Conservation (phyloP, 2,113 vertebrate genomes). For the Ondatra zibethicus region DNA sequence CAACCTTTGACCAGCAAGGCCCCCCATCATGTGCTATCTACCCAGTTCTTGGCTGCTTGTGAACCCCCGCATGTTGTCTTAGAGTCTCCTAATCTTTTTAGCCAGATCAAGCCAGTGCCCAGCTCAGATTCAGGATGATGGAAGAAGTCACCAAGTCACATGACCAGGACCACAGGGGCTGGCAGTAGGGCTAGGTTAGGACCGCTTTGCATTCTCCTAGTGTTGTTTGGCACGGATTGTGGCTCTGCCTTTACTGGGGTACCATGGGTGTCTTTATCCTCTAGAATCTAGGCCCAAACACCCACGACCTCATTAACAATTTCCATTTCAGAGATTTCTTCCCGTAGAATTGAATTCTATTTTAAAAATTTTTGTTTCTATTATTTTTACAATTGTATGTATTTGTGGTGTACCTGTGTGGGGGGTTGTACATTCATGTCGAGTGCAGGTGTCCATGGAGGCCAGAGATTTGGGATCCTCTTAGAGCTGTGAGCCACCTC, state of each 20-base stretch:
- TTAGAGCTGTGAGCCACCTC: background rate
- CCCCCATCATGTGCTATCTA: background rate
- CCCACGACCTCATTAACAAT: background rate
- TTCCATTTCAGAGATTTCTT: background rate
- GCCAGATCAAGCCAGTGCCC: background rate
- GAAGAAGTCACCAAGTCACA: background rate
- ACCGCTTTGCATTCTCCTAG: background rate
- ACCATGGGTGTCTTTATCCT: background rate
- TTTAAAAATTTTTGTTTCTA: conserved; percentile 6
- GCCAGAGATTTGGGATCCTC: background rate
- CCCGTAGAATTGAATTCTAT: conserved; percentile 40
- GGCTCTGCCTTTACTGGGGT: background rate
- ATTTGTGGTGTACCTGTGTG: background rate
- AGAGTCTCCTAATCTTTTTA: background rate
- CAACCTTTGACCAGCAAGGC: background rate
- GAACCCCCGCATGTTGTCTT: background rate
- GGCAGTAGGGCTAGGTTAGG: background rate
- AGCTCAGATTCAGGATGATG: background rate
- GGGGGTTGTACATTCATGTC: background rate
- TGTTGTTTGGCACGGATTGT: background rate
- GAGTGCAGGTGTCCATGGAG: too few relatives aligned
- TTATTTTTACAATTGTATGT: background rate
- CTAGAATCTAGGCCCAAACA: background rate
- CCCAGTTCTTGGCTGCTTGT: background rate
- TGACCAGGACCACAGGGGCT: background rate